Conservation (phyloP, 2,113 vertebrate species). For the Rallus limicola region DNA sequence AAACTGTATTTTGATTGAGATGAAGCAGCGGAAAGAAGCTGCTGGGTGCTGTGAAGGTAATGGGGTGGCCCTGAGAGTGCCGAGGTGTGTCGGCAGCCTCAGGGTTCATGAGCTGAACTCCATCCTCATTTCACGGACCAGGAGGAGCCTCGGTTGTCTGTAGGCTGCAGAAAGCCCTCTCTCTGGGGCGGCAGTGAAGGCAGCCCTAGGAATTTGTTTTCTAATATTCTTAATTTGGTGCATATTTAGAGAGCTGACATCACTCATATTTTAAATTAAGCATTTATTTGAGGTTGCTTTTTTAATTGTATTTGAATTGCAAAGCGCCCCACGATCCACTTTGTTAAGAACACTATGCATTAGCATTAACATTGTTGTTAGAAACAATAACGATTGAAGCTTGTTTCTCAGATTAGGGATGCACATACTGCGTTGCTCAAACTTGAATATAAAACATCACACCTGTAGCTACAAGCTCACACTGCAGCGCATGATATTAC, state of each 20-base stretch:
- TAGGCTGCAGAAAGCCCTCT: background rate
- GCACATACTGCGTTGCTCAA: background rate
- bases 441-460: background rate
- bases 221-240: background rate
- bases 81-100: fast-evolving
- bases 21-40: fast-evolving
- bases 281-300: constrained; percentile 1
- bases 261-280: background rate
- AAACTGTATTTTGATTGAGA: background rate
- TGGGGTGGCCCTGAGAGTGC: background rate
- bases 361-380: background rate
- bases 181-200: background rate
- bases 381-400: constrained; percentile 4
- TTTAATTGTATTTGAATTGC: constrained; percentile 51
- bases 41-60: background rate
- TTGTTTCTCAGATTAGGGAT: background rate
- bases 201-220: background rate
- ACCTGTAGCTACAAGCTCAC: background rate
- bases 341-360: background rate
- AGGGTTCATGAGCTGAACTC: background rate
- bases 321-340: background rate
- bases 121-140: background rate
- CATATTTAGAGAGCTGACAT: background rate
- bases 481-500: background rate
- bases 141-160: background rate